Evolutionary conservation across 2,113 vertebrate species (phyloP).

Genomic region (Oryctolagus cuniculus): DNA sequence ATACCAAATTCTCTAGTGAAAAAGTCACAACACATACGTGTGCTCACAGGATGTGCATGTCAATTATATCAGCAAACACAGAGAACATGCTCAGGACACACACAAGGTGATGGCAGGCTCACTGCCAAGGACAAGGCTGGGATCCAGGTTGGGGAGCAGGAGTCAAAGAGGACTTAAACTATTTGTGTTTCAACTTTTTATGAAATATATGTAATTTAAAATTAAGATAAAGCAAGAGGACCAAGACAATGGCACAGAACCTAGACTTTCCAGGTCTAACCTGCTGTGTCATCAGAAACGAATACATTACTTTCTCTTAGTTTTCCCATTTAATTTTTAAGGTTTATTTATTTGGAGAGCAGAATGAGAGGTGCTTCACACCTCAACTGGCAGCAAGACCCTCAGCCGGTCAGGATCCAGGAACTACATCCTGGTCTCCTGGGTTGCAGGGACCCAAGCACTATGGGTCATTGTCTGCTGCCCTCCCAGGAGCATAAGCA

Average conservation of each 20-base stretch:
- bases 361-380: too few species aligned
- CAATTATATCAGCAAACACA: slow-evolving; percentile 28
- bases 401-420: too few species aligned
- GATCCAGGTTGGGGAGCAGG: background rate
- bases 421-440: too few species aligned
- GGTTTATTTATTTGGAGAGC: too few species aligned
- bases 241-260: background rate
- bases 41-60: rapidly evolving
- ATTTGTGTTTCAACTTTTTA: slow-evolving; percentile 9
- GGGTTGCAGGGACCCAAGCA: too few species aligned
- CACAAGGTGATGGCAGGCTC: background rate
- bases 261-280: slow-evolving; percentile 27
- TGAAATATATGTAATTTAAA: background rate
- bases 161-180: background rate
- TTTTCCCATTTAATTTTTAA: background rate
- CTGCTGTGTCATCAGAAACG: slow-evolving; percentile 26
- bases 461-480: too few species aligned
- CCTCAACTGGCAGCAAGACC: too few species aligned
- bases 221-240: slow-evolving; percentile 13
- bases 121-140: background rate
- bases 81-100: background rate
- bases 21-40: background rate
- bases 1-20: slow-evolving; percentile 12
- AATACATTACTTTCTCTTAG: slow-evolving; percentile 19
- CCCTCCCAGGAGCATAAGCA: too few species aligned